Conservation (phyloP, 2,888 invertebrate genomes). For the Pyralis farinalis region DNA sequence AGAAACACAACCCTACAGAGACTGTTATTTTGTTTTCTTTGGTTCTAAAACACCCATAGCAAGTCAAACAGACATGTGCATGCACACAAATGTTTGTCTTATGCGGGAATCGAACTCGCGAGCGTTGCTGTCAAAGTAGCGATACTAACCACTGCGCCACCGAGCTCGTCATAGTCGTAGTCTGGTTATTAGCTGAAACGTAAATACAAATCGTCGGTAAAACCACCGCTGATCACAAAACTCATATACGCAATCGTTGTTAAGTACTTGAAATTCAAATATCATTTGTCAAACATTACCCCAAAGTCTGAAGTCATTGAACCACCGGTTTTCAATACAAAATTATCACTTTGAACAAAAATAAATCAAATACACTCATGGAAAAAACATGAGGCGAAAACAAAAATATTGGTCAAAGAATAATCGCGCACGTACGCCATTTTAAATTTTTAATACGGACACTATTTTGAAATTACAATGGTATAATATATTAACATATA, state of each 20-base stretch:
- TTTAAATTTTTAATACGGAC: constrained; percentile 33
- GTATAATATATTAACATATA: constrained; percentile 30
- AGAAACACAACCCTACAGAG: no score
- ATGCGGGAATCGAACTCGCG: no score
- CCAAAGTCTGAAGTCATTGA: constrained; percentile 15
- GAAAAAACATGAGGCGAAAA: constrained; percentile 3
- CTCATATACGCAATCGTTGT: neutral
- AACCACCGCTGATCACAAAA: neutral
- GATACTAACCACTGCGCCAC: no score
- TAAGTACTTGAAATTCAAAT: no score
- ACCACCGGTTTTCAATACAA: constrained; percentile 25
- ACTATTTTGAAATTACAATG: constrained; percentile 22
- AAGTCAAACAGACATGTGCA: no score
- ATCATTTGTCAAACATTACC: neutral
- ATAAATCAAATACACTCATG: constrained; percentile 7
- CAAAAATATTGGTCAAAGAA: constrained; percentile 38
- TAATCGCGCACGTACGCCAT: constrained; percentile 23
- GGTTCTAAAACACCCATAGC: no score
- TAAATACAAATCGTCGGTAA: no score
- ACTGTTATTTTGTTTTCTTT: no score
- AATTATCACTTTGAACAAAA: constrained; percentile 12
- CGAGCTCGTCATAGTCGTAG: no score
- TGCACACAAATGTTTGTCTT: no score
- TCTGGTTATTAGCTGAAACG: no score
- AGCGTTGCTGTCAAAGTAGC: no score